Evolutionary conservation across 1,140 invertebrate genomes (phyloP).

Genomic region (Sitodiplosis mosellana): DNA sequence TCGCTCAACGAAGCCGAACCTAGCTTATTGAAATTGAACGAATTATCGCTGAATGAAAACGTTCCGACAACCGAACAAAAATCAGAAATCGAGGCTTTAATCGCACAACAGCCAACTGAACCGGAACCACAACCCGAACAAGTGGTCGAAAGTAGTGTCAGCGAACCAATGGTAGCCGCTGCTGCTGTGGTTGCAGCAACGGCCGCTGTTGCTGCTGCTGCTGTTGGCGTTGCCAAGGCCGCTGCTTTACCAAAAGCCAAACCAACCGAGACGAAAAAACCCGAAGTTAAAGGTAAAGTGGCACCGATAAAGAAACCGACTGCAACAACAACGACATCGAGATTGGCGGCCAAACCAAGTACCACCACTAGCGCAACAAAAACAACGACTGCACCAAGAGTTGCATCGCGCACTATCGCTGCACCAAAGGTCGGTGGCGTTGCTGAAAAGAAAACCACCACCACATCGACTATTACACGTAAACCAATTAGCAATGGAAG

Average conservation of each 20-base stretch:
- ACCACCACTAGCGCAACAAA: neutral
- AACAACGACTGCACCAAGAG: neutral
- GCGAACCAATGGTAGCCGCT: neutral
- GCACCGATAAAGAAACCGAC: neutral
- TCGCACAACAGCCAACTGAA: neutral
- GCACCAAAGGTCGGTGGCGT: neutral
- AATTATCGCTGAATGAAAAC: neutral
- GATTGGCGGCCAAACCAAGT: neutral
- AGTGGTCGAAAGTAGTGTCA: neutral
- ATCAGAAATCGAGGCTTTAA: neutral
- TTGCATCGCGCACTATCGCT: neutral
- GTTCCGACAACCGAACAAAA: neutral
- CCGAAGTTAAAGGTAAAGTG: neutral
- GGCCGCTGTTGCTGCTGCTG: neutral
- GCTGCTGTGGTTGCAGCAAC: neutral
- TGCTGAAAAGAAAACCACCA: neutral
- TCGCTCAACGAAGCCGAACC: no score
- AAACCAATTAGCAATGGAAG: neutral
- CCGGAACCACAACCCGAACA: neutral
- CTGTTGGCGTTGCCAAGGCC: neutral
- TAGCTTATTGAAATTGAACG: neutral
- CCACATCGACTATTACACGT: neutral
- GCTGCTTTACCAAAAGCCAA: neutral
- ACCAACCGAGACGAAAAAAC: neutral
- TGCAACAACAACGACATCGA: neutral